Evolutionary conservation across 2,113 vertebrate genomes (phyloP), one percentile per base, ranked within the genome.

Genomic region (Catagonus wagneri): DNA sequence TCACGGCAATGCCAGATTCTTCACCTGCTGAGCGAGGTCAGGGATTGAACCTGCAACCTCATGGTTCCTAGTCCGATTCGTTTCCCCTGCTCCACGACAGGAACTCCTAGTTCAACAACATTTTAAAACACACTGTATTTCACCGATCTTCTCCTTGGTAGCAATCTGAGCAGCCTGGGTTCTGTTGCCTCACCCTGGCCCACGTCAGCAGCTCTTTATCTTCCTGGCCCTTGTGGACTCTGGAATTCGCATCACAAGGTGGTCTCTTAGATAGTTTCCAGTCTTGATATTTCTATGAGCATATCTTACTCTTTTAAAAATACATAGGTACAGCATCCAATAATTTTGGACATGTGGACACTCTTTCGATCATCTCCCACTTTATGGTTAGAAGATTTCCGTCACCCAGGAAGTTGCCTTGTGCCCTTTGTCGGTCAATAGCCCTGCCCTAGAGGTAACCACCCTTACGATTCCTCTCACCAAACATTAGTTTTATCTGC

Each of bases 361-460:
- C 23, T 32, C 36, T 68, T 29, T 12, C 19, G 7, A 1, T 32
- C 29, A 10, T 63, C 71, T 44, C 50, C 25, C 60, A 25, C 65
- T 15, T 32, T 8, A 63, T 20, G 27, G 5, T 10, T 11, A 13
- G 20, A 17, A 6, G 20, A 6, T 23, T 39, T 63, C 1, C 3
- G 1, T 29, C 44, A 34, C 34, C 27, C 14, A 12, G 61, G 60
- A 22, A 27, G 22, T 27, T 20, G 25, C 58, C 56, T 29, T 1
- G 20, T 44, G 27, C 27, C 25, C n/a, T 14, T 32, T 29, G 54
- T 23, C 3, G 0, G 60, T 66, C 58, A 50, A 32, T 5, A 44
- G n/a, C 52, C 60, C 11, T 1, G 3, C 3, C 54, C n/a, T 0
- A 12, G 34, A 36, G 4, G 34, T 10, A 1, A 11, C 56, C 0